Evolutionary conservation across 2,888 invertebrate species (phyloP).

Genomic region (Drosophila histrio): DNA sequence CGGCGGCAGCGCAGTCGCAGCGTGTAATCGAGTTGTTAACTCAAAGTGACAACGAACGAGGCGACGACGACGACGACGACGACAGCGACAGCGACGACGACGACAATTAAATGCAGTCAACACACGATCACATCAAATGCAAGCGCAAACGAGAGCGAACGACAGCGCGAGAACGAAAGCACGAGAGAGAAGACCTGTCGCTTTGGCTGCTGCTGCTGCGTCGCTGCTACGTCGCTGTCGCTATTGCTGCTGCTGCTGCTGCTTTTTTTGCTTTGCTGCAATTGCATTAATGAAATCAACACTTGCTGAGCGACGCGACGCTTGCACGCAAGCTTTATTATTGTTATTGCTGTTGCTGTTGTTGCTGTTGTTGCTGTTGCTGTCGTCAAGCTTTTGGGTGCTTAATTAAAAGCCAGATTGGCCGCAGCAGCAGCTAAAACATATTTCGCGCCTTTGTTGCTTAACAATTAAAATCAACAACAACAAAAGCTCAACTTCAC

Average conservation of each 20-base stretch:
- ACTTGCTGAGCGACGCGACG: conserved; percentile 56
- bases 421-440: conserved; percentile 58
- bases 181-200: conserved; percentile 31
- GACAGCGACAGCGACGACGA: conserved; percentile 20
- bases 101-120: conserved; percentile 76
- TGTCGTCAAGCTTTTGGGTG: conserved; percentile 47
- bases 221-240: conserved; percentile 2
- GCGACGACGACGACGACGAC: conserved; percentile 25
- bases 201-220: conserved; percentile 45
- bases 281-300: conserved; percentile 75
- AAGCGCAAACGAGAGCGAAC: conserved; percentile 1
- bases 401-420: conserved; percentile 65
- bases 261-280: conserved; percentile 46
- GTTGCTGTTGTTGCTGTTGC: conserved; percentile 8
- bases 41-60: conserved; percentile 75
- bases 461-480: conserved; percentile 75
- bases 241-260: conserved; percentile 24
- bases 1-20: conserved; percentile 69
- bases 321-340: conserved; percentile 64
- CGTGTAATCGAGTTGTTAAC: conserved; percentile 82
- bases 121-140: conserved; percentile 61
- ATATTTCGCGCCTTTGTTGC: conserved; percentile 78
- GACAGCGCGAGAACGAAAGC: conserved; percentile 6
- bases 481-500: conserved; percentile 72
- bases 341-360: conserved; percentile 18